Conservation (phyloP, 2,888 invertebrate species). For the Biston betularia region DNA sequence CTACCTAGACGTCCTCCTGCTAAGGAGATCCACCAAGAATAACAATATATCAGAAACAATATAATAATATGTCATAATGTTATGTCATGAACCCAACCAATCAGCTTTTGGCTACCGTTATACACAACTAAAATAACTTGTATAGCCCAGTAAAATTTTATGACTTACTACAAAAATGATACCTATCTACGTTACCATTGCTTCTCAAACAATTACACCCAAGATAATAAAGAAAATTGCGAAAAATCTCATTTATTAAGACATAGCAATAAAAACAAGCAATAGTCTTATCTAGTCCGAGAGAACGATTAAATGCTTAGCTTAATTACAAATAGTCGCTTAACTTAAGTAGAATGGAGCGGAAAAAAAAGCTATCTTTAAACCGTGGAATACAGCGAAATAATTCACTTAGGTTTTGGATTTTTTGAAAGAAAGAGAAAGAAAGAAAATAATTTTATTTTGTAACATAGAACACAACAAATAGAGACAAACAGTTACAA, state of each 20-base stretch:
- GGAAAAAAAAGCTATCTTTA: slow-evolving; percentile 34
- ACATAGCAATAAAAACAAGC: slow-evolving; percentile 32
- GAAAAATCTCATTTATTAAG: slow-evolving; percentile 27
- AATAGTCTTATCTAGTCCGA: slow-evolving; percentile 30
- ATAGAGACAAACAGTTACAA: too few species aligned
- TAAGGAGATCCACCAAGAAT: too few species aligned
- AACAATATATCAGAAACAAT: too few species aligned
- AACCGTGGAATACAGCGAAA: slow-evolving; percentile 14
- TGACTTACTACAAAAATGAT: slow-evolving; percentile 1
- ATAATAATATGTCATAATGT: too few species aligned
- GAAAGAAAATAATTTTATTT: too few species aligned
- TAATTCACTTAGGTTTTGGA: neutral
- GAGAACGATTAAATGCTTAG: slow-evolving; percentile 44
- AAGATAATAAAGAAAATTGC: slow-evolving; percentile 18
- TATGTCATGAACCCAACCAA: too few species aligned
- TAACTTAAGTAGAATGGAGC: slow-evolving; percentile 43
- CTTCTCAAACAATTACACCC: slow-evolving; percentile 3
- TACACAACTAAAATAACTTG: neutral
- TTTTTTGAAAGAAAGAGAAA: too few species aligned
- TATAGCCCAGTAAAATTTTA: neutral
- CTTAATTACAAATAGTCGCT: slow-evolving; percentile 46
- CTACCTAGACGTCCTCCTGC: too few species aligned
- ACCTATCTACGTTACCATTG: neutral
- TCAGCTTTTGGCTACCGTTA: too few species aligned
- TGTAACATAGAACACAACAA: too few species aligned